These are phyloP conservation scores for Hydriomena furcata DNA, from an alignment of 2,888 invertebrate genomes.

Conservation along the genomic window DNA sequence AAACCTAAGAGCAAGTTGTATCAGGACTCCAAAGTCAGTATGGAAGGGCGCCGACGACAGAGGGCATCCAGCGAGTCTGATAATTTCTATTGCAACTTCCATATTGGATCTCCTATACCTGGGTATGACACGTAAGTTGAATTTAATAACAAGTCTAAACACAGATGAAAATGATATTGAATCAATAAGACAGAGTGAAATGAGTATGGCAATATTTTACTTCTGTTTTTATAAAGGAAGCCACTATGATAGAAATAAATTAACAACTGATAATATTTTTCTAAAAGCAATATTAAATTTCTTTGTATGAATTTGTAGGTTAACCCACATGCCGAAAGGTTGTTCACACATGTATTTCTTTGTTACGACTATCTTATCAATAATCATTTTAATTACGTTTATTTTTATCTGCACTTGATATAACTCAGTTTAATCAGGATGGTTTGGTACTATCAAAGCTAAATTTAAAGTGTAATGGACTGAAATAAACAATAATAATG, in stretches of 20 bases:
- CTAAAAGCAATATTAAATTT: constrained; percentile 5
- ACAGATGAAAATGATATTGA: background rate
- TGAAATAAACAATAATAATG: background rate
- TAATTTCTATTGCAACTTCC: constrained; percentile 62
- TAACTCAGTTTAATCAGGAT: constrained; percentile 27
- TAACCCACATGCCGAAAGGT: constrained; percentile 26
- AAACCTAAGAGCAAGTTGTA: constrained; percentile 67
- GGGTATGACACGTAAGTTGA: constrained; percentile 72
- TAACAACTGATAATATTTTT: background rate
- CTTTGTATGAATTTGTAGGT: constrained; percentile 24
- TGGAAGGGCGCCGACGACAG: constrained; percentile 73
- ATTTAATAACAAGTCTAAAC: too few species aligned
- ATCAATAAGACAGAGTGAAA: background rate
- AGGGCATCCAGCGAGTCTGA: constrained; percentile 79
- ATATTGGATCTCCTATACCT: constrained; percentile 57
- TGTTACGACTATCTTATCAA: constrained; percentile 19
- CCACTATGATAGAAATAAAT: constrained; percentile 1
- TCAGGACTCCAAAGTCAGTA: constrained; percentile 53
- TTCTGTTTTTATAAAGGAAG: background rate
- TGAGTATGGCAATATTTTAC: constrained; percentile 1
- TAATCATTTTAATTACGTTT: constrained; percentile 11
- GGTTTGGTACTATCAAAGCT: constrained; percentile 20
- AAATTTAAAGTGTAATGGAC: constrained; percentile 11
- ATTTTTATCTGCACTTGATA: constrained; percentile 11
- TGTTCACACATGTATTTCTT: constrained; percentile 21